Percentiles rank a stretch among this genome's conserved stretches.
phyloP scores from a whole-genome alignment of 2,888 invertebrate species.

The Creontiades dilutus region DNA sequence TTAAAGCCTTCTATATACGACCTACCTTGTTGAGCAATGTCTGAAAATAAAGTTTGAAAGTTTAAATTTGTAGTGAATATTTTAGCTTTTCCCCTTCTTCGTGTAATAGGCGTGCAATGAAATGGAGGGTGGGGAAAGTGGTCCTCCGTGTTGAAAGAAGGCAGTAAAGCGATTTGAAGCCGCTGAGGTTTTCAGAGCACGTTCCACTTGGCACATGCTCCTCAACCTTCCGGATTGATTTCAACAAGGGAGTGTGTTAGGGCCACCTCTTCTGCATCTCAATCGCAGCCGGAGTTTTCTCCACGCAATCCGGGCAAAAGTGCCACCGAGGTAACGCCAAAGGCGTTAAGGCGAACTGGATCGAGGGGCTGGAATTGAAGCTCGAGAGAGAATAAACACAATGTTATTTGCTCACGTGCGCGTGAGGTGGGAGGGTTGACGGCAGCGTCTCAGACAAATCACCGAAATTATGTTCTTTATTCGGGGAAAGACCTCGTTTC shows the following conservation, averaged over 20 bases:
- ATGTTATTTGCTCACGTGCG: constrained; percentile 69
- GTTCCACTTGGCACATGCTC: constrained; percentile 68
- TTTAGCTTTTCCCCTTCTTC: constrained; percentile 25
- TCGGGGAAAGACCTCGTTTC: constrained; percentile 28
- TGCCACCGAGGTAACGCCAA: not conserved
- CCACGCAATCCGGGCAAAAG: constrained; percentile 9
- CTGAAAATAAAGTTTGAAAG: not conserved
- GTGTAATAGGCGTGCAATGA: constrained; percentile 60
- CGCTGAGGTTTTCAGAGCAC: constrained; percentile 68
- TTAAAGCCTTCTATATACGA: too few relatives aligned
- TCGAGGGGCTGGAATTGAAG: constrained; percentile 52
- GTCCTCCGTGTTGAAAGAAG: constrained; percentile 65
- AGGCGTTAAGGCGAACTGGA: constrained; percentile 15
- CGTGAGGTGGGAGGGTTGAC: not conserved
- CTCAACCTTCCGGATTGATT: constrained; percentile 68
- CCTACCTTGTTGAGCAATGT: too few relatives aligned
- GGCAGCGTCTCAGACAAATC: constrained; percentile 59
- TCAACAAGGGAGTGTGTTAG: constrained; percentile 68
- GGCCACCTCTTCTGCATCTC: constrained; percentile 64
- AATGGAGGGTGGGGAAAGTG: constrained; percentile 59
- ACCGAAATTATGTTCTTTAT: constrained; percentile 61
- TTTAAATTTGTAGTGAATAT: not conserved
- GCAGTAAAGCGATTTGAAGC: constrained; percentile 70
- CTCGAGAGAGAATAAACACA: constrained; percentile 63
- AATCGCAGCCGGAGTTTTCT: not conserved